Percentiles rank a stretch among this genome's conserved stretches.
phyloP scores from a whole-genome alignment of 2,888 invertebrate species.

The Carcina quercana region DNA sequence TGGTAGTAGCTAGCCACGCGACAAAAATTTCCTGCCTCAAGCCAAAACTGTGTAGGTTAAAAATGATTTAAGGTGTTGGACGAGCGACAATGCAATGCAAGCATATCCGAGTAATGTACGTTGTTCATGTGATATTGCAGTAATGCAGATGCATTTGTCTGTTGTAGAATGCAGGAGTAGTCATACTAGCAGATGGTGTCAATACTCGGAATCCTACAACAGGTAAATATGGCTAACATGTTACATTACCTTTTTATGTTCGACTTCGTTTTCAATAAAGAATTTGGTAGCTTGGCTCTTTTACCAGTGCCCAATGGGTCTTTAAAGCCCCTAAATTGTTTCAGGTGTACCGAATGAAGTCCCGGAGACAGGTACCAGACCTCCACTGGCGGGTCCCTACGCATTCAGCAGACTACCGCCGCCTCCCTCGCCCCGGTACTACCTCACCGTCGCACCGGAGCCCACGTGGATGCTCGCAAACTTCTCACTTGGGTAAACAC shows the following conservation, averaged over 20 bases:
- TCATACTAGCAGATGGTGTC: conserved; percentile 83
- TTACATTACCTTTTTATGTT: not conserved
- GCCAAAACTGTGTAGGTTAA: no score
- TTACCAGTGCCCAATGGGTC: not conserved
- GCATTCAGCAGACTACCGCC: conserved; percentile 92
- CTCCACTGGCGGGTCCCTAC: conserved; percentile 91
- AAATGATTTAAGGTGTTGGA: no score
- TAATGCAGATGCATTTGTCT: not conserved
- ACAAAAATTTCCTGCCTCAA: no score
- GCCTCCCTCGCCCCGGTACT: conserved; percentile 86
- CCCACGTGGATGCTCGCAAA: conserved; percentile 91
- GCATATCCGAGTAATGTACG: no score
- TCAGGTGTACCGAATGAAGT: conserved; percentile 12
- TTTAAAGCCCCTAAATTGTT: no score
- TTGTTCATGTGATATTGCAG: no score
- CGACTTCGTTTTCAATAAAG: not conserved
- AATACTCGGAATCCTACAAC: conserved; percentile 75
- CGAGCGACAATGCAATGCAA: no score
- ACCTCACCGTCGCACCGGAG: conserved; percentile 81
- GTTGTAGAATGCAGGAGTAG: conserved; percentile 83
- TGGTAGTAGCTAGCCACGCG: no score
- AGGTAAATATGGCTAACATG: conserved; percentile 61
- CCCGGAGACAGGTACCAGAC: conserved; percentile 77
- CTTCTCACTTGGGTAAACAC: conserved; percentile 81
- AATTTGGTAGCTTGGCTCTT: not conserved